Conservation (phyloP, 2,797 vertebrate species). For the Hafferia zeledoni region DNA sequence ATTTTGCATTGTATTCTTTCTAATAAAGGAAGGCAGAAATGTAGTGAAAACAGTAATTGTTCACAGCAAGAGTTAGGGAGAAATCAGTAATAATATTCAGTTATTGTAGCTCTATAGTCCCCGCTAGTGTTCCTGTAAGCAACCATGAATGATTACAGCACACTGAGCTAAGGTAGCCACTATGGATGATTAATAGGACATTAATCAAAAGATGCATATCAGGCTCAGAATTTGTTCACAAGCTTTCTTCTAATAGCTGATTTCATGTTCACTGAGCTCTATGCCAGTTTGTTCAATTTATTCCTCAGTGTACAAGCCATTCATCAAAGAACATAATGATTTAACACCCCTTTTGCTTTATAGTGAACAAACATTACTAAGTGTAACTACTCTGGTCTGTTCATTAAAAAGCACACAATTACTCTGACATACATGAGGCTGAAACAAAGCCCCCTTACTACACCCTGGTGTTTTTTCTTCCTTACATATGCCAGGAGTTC, state of each 20-base stretch:
- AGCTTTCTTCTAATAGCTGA: conserved; percentile 90
- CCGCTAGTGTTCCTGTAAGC: conserved; percentile 76
- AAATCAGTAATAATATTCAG: conserved; percentile 81
- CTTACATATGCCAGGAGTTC: background rate
- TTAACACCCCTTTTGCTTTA: conserved; percentile 75
- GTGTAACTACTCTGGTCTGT: conserved; percentile 73
- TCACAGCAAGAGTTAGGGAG: conserved; percentile 75
- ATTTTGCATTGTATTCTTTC: conserved; percentile 74
- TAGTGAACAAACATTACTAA: conserved; percentile 77
- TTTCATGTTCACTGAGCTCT: conserved; percentile 89
- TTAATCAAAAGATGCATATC: conserved; percentile 96
- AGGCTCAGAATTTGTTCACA: conserved; percentile 88
- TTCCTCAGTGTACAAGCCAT: conserved; percentile 86
- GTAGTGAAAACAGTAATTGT: conserved; percentile 78
- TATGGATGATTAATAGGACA: conserved; percentile 87
- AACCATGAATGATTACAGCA: conserved; percentile 85
- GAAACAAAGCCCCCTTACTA: background rate
- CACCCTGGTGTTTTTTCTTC: background rate
- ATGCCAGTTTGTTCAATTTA: conserved; percentile 89
- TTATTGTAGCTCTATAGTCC: conserved; percentile 71
- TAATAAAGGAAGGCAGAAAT: conserved; percentile 77
- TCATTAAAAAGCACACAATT: conserved; percentile 75
- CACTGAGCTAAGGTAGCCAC: conserved; percentile 84
- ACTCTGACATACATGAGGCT: conserved; percentile 19
- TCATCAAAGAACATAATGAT: conserved; percentile 87